Evolutionary conservation across 2,113 vertebrate species (phyloP).

Genomic region (Pseudorasbora parva): DNA sequence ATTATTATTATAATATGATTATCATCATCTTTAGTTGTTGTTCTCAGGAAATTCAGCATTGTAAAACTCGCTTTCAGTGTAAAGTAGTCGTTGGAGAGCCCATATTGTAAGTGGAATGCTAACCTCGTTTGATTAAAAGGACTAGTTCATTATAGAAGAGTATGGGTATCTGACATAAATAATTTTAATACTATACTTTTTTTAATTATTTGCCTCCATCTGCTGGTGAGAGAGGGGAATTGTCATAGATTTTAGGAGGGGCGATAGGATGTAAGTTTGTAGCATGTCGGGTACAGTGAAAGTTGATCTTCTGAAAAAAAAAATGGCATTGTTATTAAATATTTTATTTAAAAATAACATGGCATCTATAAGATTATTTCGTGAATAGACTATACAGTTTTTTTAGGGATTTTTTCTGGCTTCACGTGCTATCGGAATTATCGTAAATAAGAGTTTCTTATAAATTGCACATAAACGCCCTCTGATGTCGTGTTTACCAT

Average conservation of each 20-base stretch:
- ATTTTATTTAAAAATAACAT: background rate
- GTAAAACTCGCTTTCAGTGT: background rate
- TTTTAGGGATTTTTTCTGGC: background rate
- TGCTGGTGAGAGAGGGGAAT: background rate
- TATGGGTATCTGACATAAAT: background rate
- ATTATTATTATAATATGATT: too few species aligned
- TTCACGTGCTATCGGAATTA: too few species aligned
- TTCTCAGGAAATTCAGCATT: background rate
- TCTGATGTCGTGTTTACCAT: too few species aligned
- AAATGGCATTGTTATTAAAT: background rate
- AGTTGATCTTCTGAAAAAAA: background rate
- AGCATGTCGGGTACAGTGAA: background rate
- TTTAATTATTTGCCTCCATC: conserved; percentile 41
- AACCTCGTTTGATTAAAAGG: background rate
- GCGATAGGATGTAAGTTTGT: background rate
- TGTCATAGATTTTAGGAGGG: background rate
- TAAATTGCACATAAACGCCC: too few species aligned
- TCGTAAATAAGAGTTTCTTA: too few species aligned
- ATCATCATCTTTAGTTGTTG: too few species aligned
- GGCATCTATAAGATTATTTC: background rate
- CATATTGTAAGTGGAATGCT: background rate
- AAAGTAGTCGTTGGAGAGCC: background rate
- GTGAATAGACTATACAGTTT: background rate
- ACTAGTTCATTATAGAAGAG: background rate
- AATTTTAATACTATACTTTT: background rate